Evolutionary conservation across 1,140 invertebrate genomes (phyloP), one percentile per base, ranked within the genome.

Genomic region (Magallana angulata): DNA sequence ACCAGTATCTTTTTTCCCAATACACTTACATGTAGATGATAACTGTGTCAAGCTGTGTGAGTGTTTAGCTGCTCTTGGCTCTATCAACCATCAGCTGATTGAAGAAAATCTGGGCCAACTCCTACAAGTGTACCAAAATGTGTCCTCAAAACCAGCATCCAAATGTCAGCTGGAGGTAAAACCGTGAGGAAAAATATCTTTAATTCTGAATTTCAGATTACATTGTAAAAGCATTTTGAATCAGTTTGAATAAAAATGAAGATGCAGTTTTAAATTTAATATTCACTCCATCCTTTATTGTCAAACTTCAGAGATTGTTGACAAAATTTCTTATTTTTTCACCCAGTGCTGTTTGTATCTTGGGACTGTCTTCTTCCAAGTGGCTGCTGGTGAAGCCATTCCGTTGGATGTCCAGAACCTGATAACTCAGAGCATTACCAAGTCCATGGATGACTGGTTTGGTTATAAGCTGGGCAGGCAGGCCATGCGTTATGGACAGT

Each of bases 401-500:
- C 92, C 93, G n/a, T 59, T 56, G 59, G 84, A 92, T 18, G 83
- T 92, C 6, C 87, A 89, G 71, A 89, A 89, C 82, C 92, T 91
- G 93, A 96, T 92, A 57, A 48, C 91, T 11, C 60, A 88, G 0
- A 90, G 89, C 84, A 96, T 96, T 0, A 95, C 96, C 16, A 95
- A 96, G 82, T 95, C 95, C 83, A 96, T 96, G 1, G 96, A 97
- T 93, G 95, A 96, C 0, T 99, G 98, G 98, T 96, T 97, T 7
- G 97, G 97, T 84, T 99, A 98, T 94, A 96, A 97, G 90, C 97
- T 99, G 82, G 97, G 97, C 0, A 96, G 98, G 76, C 97, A 98
- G 84, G 97, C 98, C 1, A 96, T 98, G 11, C 96, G 97, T 95
- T 97, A 95, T 92, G 93, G 93, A 30, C 94, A 95, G 90, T 94